phyloP scores from a whole-genome alignment of 2,888 invertebrate species.

The Dasysyrphus tricinctus region DNA sequence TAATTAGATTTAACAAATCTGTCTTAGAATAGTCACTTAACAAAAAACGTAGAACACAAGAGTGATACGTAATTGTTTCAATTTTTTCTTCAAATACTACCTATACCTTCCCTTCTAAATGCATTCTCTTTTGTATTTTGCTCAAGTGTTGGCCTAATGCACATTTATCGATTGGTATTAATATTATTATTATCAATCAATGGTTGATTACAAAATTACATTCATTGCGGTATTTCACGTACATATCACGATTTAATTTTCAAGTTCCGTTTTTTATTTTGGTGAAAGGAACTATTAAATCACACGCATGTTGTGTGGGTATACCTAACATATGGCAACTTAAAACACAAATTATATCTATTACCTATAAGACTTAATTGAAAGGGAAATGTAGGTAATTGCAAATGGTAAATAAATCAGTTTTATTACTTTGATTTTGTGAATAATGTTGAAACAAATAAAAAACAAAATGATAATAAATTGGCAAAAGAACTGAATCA shows the following conservation, averaged over 20 bases:
- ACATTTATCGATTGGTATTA: neutral
- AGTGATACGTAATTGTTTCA: neutral
- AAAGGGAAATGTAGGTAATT: slow-evolving; percentile 34
- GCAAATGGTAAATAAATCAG: slow-evolving; percentile 22
- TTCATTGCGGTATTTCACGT: neutral
- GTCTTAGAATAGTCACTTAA: too few relatives aligned
- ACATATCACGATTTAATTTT: slow-evolving; percentile 33
- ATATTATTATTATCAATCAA: slow-evolving; percentile 28
- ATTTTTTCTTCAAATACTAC: neutral
- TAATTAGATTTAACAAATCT: too few relatives aligned
- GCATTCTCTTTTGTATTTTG: slow-evolving; percentile 4
- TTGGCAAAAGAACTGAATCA: neutral
- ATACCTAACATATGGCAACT: neutral
- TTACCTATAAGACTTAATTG: slow-evolving; percentile 29
- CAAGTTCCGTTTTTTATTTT: neutral
- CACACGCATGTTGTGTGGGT: slow-evolving; percentile 17
- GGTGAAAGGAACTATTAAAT: slow-evolving; percentile 45
- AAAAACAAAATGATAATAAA: neutral
- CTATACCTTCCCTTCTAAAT: neutral
- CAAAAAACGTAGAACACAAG: neutral
- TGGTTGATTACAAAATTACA: slow-evolving; percentile 6
- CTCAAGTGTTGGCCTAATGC: neutral
- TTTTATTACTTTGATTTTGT: slow-evolving; percentile 22
- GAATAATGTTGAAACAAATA: neutral
- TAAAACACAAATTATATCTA: slow-evolving; percentile 18